Evolutionary conservation across 2,797 vertebrate species (phyloP).

Genomic region (Antennarius maculatus): DNA sequence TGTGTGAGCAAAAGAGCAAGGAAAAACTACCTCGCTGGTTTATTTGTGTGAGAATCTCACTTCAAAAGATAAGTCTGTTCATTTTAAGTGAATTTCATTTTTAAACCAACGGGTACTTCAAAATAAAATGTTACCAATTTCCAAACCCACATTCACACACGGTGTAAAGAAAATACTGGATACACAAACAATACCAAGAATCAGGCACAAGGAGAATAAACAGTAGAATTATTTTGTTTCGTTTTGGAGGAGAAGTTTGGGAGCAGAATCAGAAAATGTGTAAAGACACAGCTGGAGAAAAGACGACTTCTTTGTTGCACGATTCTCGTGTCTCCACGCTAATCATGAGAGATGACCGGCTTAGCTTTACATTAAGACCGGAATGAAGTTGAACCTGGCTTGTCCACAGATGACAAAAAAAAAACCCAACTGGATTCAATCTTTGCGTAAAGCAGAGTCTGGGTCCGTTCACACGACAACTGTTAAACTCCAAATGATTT

Average conservation of each 20-base stretch:
- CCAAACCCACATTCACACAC: background rate
- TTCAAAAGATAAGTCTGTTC: background rate
- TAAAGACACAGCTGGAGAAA: too few relatives aligned
- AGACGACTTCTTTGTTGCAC: too few relatives aligned
- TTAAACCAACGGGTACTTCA: constrained; percentile 5
- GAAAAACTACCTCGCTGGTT: background rate
- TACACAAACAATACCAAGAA: background rate
- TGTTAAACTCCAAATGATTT: too few relatives aligned
- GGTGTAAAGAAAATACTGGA: background rate
- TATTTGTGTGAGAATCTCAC: constrained; percentile 9
- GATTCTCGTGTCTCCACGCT: background rate
- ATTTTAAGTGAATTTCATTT: background rate
- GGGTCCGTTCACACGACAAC: too few relatives aligned
- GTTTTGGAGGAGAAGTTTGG: too few relatives aligned
- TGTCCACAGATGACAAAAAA: background rate
- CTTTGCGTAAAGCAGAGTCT: background rate
- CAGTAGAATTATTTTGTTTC: too few relatives aligned
- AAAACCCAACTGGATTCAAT: too few relatives aligned
- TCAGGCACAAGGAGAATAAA: background rate
- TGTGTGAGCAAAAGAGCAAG: constrained; percentile 3
- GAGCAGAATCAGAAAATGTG: too few relatives aligned
- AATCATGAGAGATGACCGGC: too few relatives aligned
- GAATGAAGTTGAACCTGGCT: background rate
- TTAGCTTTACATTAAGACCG: background rate
- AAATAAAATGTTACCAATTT: background rate